Evolutionary conservation across 1,140 invertebrate species (phyloP), one percentile per base, ranked within the genome.

Genomic region (Drosophila nikananu): DNA sequence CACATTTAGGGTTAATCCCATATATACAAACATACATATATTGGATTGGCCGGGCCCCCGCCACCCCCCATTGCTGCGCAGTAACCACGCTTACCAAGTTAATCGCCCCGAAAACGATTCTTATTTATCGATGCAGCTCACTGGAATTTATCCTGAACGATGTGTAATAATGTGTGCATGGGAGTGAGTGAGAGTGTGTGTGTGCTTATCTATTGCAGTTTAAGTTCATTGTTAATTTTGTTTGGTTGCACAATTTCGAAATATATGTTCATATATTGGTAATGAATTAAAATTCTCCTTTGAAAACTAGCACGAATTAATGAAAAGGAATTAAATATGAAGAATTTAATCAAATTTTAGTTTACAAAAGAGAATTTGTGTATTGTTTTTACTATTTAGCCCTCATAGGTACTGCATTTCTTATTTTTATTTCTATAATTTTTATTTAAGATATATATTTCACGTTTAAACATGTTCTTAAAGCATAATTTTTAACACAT

Each of bases 1-100:
- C 76, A 83, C 75, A 91, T 86, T 90, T 86, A 82, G 86, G 86
- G 86, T 90, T 90, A 90, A 90, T 91, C 86, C 76, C 74, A 55
- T 27, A 65, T 10, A 61, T 44, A 66, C 37, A 75, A 57, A 81
- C 65, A 63, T 35, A 81, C 65, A 67, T 82, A 71, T 67, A 82
- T 58, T 75, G 66, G 25, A 32, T 49, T 30, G 48, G 32, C 15
- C 54, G 21, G 19, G 21, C 32, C 32, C 52, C 52, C 32, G 17
- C 37, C 27, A 19, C 13, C 49, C 1, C 39, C 27, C 15, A 5
- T 17, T 23, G 41, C 37, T 39, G 35, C 35, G 6, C 35, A 12
- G 35, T 10, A 15, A 57, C 54, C 54, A 25, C 21, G 54, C 54
- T 57, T 25, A 17, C 68, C 70, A 39, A 30, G 44, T 73, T 73